phyloP scores from a whole-genome alignment of 2,888 invertebrate species.

The Drosophila picticornis region DNA sequence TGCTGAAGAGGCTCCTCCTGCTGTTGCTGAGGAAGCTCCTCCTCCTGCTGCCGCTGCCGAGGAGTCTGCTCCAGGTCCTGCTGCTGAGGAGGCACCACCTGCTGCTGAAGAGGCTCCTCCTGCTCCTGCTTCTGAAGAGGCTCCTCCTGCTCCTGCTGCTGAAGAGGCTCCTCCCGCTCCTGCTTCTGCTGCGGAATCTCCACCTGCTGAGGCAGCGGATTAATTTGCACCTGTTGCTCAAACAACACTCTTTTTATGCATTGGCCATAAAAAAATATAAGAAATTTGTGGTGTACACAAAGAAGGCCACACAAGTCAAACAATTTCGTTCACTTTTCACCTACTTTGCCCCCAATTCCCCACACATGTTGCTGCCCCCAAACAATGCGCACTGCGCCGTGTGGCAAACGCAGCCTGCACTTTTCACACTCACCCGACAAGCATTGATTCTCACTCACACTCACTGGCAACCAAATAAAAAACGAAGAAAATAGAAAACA shows the following conservation, averaged over 20 bases:
- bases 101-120: neutral
- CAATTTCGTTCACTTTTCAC: slow-evolving; percentile 2
- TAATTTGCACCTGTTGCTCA: slow-evolving; percentile 62
- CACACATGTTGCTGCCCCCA: neutral
- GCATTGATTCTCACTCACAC: slow-evolving; percentile 36
- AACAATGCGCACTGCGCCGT: slow-evolving; percentile 49
- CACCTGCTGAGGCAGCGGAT: slow-evolving; percentile 15
- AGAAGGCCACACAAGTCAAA: slow-evolving; percentile 9
- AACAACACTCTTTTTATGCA: slow-evolving; percentile 42
- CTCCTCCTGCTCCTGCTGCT: neutral
- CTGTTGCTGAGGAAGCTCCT: neutral
- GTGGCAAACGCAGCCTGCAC: slow-evolving; percentile 30
- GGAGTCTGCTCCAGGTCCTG: neutral
- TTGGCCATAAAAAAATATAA: slow-evolving; percentile 36
- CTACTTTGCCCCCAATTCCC: too few relatives aligned
- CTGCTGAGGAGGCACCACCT: slow-evolving; percentile 4
- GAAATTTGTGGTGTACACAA: slow-evolving; percentile 47
- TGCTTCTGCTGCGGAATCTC: slow-evolving; percentile 15
- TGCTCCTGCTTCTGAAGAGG: slow-evolving; percentile 1
- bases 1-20: neutral
- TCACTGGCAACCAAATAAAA: slow-evolving; percentile 8
- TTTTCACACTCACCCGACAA: slow-evolving; percentile 44
- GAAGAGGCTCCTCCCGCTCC: neutral
- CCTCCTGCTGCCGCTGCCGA: slow-evolving; percentile 1
- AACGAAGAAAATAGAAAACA: neutral